Conservation (phyloP, 2,113 vertebrate species). For the Microtus richardsoni region DNA sequence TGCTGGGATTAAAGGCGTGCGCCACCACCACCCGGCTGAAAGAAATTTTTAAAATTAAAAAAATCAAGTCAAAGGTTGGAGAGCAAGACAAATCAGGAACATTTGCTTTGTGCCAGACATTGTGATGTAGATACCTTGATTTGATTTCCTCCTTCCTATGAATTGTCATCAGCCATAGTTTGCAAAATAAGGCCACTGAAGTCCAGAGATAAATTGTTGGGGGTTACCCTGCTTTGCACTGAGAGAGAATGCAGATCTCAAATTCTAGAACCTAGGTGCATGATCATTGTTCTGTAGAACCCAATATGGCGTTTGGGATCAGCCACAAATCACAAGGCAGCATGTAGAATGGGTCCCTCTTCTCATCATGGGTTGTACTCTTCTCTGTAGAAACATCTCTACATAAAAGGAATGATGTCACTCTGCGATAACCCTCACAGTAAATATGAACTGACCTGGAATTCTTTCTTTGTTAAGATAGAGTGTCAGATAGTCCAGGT, state of each 20-base stretch:
- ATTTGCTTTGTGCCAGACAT: conserved; percentile 11
- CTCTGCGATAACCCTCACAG: background rate
- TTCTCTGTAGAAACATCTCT: background rate
- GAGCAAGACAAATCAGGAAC: conserved; percentile 34
- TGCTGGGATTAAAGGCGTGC: no score
- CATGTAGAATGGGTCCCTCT: background rate
- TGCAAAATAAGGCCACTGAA: conserved; percentile 30
- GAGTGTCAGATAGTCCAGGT: background rate
- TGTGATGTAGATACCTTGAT: background rate
- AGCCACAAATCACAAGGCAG: background rate
- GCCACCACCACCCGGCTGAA: no score
- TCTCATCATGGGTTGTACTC: background rate
- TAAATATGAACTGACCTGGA: background rate
- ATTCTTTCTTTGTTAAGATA: background rate
- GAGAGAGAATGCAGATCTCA: background rate
- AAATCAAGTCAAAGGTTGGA: background rate
- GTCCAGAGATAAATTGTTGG: background rate
- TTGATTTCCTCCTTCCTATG: background rate
- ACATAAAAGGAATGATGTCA: background rate
- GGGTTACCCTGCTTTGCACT: background rate
- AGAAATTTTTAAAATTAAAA: background rate
- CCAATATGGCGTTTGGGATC: background rate
- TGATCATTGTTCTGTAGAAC: background rate
- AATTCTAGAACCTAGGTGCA: conserved; percentile 16
- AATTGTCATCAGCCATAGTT: conserved; percentile 29